Base-by-base conservation (phyloP, 2,797 vertebrate genomes). In the Phrynocephalus guinanensis region DNA sequence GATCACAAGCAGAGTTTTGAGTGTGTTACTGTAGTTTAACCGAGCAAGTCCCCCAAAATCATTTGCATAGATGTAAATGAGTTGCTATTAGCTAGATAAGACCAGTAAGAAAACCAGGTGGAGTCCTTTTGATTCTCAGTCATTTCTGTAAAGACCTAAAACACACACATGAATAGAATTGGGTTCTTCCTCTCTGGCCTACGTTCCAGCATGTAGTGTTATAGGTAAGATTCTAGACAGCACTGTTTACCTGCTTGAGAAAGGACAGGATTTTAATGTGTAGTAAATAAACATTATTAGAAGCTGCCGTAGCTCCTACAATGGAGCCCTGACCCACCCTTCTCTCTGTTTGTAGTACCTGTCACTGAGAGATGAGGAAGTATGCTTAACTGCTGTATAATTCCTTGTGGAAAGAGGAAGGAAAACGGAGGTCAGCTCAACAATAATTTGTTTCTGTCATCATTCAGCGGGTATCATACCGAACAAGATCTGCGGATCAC, bases 311-410 rank as follows among this genome's bases (percentile, higher is more conserved):
- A 66, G 28, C 22, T 81, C 20, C 56, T 67, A 30, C 22, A 11
- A 73, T 13, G 60, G 50, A 82, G 38, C 3, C 26, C 20, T 1
- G 15, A 50, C 30, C 72, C 28, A 44, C 50, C 48, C 33, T n/a
- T 38, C 48, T 66, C 22, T 71, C 77, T 73, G 52, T 84, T 71
- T 75, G 28, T 0, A 84, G 89, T 30, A 78, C 72, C 48, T 68
- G 26, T 38, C 73, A 63, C 48, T 48, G 28, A 78, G 89, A 63
- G 86, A 56, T 20, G 30, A 13, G 28, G 76, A 87, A 87, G 66
- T 18, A 75, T 87, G 60, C 8, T 28, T 18, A 28, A 66, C 4
- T 67, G 26, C 50, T 66, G 15, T 15, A 28, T 38, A 28, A 4
- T 56, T 76, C 86, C 48, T n/a, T n/a, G n/a, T n/a, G n/a, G n/a